Conservation (phyloP, 2,113 vertebrate species). For the Nesogale talazaci region DNA sequence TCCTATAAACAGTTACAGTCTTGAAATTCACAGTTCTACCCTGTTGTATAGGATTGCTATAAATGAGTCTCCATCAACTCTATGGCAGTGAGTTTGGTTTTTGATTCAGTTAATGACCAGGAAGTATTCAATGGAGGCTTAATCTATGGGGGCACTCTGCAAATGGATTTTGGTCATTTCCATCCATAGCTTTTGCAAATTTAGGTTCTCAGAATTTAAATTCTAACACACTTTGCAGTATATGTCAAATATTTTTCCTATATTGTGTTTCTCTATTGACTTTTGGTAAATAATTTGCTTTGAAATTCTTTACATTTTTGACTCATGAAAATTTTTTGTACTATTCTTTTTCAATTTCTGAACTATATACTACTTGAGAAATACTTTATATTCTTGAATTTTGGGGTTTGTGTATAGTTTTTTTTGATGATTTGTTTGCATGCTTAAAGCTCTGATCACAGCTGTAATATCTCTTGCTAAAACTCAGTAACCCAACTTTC, state of each 20-base stretch:
- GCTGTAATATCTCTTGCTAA: background rate
- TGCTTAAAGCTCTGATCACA: slow-evolving; percentile 12
- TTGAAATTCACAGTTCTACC: too few relatives aligned
- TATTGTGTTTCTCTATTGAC: background rate
- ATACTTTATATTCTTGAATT: background rate
- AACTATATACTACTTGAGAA: background rate
- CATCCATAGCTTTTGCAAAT: too few relatives aligned
- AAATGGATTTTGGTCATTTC: too few relatives aligned
- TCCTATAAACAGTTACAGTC: too few relatives aligned
- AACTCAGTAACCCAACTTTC: background rate
- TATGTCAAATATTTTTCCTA: background rate
- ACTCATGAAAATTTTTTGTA: background rate
- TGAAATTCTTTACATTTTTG: background rate
- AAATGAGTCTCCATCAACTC: too few relatives aligned
- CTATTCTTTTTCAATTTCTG: background rate
- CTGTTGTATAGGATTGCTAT: too few relatives aligned
- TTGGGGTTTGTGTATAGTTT: background rate
- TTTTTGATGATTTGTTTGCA: background rate
- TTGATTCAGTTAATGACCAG: too few relatives aligned
- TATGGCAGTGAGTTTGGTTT: too few relatives aligned
- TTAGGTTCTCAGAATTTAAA: background rate
- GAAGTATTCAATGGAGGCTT: too few relatives aligned
- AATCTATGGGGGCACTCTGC: too few relatives aligned
- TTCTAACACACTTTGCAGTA: background rate
- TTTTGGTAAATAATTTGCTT: background rate